Evolutionary conservation across 2,888 invertebrate genomes (phyloP).

Genomic region (Drosophila putrida): DNA sequence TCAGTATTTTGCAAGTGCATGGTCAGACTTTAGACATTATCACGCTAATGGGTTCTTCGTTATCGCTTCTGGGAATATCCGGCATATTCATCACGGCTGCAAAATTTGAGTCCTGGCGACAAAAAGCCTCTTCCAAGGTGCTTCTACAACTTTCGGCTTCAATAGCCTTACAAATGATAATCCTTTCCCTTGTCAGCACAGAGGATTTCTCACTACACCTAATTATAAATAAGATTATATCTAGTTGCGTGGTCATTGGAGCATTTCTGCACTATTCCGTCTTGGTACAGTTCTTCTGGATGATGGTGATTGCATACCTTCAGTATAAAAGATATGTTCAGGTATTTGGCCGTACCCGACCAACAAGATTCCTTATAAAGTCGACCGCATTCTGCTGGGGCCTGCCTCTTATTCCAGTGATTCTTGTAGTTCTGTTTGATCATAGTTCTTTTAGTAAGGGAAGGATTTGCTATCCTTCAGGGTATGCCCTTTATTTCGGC

Average conservation of each 20-base stretch:
- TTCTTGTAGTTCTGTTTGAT: conserved; percentile 85
- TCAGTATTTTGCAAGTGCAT: conserved; percentile 28
- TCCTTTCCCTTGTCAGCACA: conserved; percentile 83
- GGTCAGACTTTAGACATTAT: conserved; percentile 86
- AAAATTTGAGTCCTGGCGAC: conserved; percentile 88
- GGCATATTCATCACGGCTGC: conserved; percentile 88
- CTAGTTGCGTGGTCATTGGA: conserved; percentile 87
- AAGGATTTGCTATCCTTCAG: conserved; percentile 87
- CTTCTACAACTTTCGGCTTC: conserved; percentile 88
- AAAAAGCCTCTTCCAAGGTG: conserved; percentile 89
- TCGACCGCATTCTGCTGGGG: conserved; percentile 89
- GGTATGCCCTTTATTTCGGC: conserved; percentile 86
- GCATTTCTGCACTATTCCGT: conserved; percentile 89
- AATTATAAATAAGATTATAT: conserved; percentile 75
- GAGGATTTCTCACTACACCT: conserved; percentile 79
- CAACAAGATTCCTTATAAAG: conserved; percentile 88
- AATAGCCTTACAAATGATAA: conserved; percentile 87
- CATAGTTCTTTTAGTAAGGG: conserved; percentile 86
- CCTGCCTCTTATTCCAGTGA: conserved; percentile 87
- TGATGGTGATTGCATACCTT: conserved; percentile 89
- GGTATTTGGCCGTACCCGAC: conserved; percentile 87
- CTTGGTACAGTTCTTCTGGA: conserved; percentile 90
- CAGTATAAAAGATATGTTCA: conserved; percentile 90
- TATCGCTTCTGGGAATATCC: conserved; percentile 87
- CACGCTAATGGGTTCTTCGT: conserved; percentile 87